These are phyloP conservation scores for Dasysyrphus albostriatus DNA, from an alignment of 2,888 invertebrate species.

Conservation along the genomic window DNA sequence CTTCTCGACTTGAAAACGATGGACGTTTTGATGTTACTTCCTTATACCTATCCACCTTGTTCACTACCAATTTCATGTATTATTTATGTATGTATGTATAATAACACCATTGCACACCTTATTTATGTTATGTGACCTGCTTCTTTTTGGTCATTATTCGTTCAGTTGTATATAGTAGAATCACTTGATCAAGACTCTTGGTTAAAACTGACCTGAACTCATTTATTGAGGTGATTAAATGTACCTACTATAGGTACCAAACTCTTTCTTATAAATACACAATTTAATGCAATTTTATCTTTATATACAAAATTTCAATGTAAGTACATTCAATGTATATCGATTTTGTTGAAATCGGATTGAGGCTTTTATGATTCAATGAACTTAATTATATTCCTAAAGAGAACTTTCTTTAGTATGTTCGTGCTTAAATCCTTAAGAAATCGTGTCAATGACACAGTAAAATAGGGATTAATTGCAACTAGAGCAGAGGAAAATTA, in stretches of 20 bases:
- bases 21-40: constrained; percentile 32
- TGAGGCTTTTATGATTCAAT: constrained; percentile 42
- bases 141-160: constrained; percentile 12
- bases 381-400: constrained; percentile 5
- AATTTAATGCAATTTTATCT: neutral
- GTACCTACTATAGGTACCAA: neutral
- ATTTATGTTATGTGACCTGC: constrained; percentile 28
- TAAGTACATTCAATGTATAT: neutral
- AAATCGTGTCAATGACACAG: constrained; percentile 5
- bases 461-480: neutral
- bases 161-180: neutral
- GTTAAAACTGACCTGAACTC: constrained; percentile 51
- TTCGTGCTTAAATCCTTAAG: neutral
- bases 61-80: constrained; percentile 21
- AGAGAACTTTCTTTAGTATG: neutral
- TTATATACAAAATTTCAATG: neutral
- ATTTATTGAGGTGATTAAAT: constrained; percentile 50
- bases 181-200: constrained; percentile 44
- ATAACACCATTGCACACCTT: neutral
- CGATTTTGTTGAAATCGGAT: constrained; percentile 44
- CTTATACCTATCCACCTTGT: constrained; percentile 23
- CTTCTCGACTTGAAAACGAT: constrained; percentile 46
- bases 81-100: constrained; percentile 3
- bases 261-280: neutral
- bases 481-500: neutral